Evolutionary conservation across 2,888 invertebrate genomes (phyloP).

Genomic region (Diaperis boleti): DNA sequence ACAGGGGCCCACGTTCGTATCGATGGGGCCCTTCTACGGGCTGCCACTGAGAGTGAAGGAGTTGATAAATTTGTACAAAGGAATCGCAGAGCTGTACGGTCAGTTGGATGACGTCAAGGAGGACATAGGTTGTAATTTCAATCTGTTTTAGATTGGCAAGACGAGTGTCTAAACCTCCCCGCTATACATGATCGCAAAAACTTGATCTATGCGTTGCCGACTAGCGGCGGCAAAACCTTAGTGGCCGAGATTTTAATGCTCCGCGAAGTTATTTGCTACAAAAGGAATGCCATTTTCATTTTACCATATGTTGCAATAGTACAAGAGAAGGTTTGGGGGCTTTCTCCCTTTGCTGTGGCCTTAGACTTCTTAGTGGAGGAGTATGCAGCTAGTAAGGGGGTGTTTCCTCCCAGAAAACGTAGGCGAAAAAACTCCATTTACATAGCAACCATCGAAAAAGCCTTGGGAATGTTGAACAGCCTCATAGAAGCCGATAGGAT

Average conservation of each 20-base stretch:
- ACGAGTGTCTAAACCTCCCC: slow-evolving; percentile 87
- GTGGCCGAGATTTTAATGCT: slow-evolving; percentile 96
- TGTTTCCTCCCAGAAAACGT: slow-evolving; percentile 82
- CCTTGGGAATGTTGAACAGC: slow-evolving; percentile 85
- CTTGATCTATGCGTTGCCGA: slow-evolving; percentile 92
- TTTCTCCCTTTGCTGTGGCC: slow-evolving; percentile 89
- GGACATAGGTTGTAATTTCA: no score
- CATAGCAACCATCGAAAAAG: slow-evolving; percentile 96
- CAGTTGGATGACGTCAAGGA: slow-evolving; percentile 52
- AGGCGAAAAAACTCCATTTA: slow-evolving; percentile 83
- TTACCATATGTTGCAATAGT: slow-evolving; percentile 97
- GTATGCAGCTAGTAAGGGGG: slow-evolving; percentile 92
- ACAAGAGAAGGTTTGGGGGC: slow-evolving; percentile 92
- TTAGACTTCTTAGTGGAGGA: slow-evolving; percentile 93
- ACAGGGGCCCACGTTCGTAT: slow-evolving; percentile 42
- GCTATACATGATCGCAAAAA: slow-evolving; percentile 81
- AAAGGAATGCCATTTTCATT: slow-evolving; percentile 88
- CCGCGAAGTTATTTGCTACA: slow-evolving; percentile 82
- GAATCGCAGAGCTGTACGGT: slow-evolving; percentile 88
- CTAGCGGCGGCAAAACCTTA: slow-evolving; percentile 97
- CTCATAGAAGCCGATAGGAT: slow-evolving; percentile 83
- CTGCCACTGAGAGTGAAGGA: slow-evolving; percentile 78
- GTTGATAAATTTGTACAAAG: slow-evolving; percentile 80
- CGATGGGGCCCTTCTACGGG: slow-evolving; percentile 79
- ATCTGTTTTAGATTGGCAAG: slow-evolving; percentile 95